Percentiles rank a stretch among this genome's conserved stretches.
Conservation (phyloP, 2,113 vertebrate species). For the Cyphomyrus plagiostoma region DNA sequence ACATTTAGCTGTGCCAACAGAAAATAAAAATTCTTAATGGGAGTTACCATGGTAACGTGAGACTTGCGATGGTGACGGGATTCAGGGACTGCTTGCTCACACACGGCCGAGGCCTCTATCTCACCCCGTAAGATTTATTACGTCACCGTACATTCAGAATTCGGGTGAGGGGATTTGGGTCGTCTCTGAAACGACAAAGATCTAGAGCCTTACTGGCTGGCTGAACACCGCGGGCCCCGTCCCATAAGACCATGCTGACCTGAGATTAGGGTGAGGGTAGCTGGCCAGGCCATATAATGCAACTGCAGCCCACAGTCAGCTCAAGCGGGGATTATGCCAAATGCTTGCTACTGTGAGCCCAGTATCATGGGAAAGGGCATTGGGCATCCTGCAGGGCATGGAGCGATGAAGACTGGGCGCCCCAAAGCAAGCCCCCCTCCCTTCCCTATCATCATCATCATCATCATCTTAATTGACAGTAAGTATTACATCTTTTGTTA, state of each 20-base stretch:
- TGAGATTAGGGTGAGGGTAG: background rate
- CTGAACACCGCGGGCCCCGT: background rate
- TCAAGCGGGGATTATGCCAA: slow-evolving; percentile 30
- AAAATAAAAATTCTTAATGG: background rate
- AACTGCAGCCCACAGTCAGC: slow-evolving; percentile 20
- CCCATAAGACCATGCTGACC: background rate
- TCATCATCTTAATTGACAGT: background rate
- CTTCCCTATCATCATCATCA: background rate
- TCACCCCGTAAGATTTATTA: background rate
- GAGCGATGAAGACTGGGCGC: background rate
- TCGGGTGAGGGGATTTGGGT: background rate
- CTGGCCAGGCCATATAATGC: slow-evolving; percentile 10
- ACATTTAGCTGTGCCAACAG: background rate
- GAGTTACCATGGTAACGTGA: background rate
- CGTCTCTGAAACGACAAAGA: background rate
- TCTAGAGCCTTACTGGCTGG: background rate
- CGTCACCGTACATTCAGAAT: background rate
- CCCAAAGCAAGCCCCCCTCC: background rate
- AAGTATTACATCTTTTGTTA: background rate
- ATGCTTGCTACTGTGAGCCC: background rate
- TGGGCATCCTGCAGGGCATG: background rate
- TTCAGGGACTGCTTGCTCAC: background rate
- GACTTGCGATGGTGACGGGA: background rate
- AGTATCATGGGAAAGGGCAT: background rate
- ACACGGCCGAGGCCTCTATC: background rate